Conservation (phyloP, 2,113 vertebrate species). For the Mystacornis crossleyi region DNA sequence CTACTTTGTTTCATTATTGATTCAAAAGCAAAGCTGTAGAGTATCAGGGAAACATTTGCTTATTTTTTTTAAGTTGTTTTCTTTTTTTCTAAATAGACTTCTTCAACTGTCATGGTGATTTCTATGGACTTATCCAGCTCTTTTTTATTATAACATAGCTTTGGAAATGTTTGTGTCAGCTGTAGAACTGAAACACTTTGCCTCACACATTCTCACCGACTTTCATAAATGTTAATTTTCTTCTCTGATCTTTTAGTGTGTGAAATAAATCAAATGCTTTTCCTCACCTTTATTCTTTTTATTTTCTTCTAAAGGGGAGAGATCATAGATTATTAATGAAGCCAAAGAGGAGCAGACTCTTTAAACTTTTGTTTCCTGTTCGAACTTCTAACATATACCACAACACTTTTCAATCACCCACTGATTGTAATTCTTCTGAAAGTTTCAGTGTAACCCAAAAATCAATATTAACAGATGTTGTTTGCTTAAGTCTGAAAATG, state of each 20-base stretch:
- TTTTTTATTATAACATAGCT: neutral
- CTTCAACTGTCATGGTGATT: neutral
- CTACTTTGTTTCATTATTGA: neutral
- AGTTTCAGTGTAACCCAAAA: slow-evolving; percentile 51
- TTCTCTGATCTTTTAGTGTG: neutral
- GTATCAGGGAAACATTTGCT: neutral
- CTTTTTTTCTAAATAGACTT: neutral
- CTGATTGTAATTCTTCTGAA: slow-evolving; percentile 53
- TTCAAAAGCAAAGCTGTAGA: neutral
- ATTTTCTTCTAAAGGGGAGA: neutral
- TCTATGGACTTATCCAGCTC: neutral
- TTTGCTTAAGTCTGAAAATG: slow-evolving; percentile 70
- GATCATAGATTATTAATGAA: neutral
- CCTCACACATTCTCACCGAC: neutral
- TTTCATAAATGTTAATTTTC: neutral
- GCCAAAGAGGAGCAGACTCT: neutral
- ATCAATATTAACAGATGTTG: slow-evolving; percentile 77
- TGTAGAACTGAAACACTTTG: neutral
- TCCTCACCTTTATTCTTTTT: neutral
- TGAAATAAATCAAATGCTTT: neutral
- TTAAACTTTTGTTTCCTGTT: slow-evolving; percentile 10
- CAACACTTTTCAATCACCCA: slow-evolving; percentile 36
- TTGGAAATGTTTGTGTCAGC: neutral
- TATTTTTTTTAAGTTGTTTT: neutral
- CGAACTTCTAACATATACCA: neutral